Evolutionary conservation across 1,140 invertebrate genomes (phyloP).

Genomic region (Sesamia nonagrioides): DNA sequence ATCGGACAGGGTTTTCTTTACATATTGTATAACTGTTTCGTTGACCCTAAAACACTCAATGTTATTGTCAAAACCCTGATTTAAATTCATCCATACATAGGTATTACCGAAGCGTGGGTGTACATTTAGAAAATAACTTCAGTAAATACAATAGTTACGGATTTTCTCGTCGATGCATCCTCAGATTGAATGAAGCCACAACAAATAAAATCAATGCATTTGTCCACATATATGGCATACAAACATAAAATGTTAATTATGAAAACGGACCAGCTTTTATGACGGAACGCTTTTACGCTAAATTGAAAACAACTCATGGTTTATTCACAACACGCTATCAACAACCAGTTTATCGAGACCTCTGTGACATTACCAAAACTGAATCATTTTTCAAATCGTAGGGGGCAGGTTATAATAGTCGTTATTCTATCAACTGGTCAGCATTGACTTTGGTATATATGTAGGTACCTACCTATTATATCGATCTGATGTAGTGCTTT

Average conservation of each 20-base stretch:
- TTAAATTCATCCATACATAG: not conserved
- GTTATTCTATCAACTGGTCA: constrained; percentile 48
- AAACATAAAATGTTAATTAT: constrained; percentile 78
- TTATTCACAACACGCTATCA: constrained; percentile 78
- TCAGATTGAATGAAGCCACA: constrained; percentile 15
- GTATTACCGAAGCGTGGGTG: not conserved
- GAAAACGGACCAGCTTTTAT: constrained; percentile 74
- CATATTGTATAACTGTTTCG: not conserved
- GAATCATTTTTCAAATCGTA: constrained; percentile 47
- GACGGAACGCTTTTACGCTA: constrained; percentile 83
- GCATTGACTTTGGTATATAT: constrained; percentile 51
- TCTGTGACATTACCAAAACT: constrained; percentile 57
- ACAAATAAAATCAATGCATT: constrained; percentile 51
- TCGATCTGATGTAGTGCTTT: constrained; percentile 63
- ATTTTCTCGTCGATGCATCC: not conserved
- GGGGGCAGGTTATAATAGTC: constrained; percentile 57
- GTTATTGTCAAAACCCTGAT: not conserved
- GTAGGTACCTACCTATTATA: too few relatives aligned
- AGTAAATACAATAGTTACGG: not conserved
- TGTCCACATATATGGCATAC: constrained; percentile 51
- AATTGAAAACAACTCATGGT: constrained; percentile 86
- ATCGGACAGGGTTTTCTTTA: too few relatives aligned
- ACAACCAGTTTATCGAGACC: constrained; percentile 67
- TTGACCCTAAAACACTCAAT: not conserved
- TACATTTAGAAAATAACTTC: not conserved